Evolutionary conservation across 1,140 invertebrate species (phyloP).

Genomic region (Batillaria attramentaria): DNA sequence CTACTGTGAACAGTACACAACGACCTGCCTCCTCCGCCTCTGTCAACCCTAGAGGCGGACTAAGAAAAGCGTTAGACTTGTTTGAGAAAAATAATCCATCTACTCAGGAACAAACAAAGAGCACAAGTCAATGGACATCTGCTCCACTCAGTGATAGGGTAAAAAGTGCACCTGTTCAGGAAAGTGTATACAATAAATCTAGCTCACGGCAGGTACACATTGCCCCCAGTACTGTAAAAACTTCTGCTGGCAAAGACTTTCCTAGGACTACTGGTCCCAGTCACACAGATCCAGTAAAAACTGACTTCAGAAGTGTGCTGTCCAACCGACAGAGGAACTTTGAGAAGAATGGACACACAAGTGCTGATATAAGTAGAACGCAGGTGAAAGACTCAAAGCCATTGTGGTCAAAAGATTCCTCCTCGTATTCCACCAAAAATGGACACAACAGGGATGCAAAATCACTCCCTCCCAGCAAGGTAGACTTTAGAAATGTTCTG

Average conservation of each 20-base stretch:
- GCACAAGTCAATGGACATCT: neutral
- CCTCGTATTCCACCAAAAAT: neutral
- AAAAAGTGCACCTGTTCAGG: no score
- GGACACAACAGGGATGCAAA: neutral
- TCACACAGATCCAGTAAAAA: neutral
- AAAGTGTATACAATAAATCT: no score
- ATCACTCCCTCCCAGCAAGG: neutral
- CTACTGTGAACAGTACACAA: no score
- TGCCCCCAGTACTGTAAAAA: no score
- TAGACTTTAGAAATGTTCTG: constrained; percentile 20
- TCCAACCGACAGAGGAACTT: neutral
- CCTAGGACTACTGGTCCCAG: no score
- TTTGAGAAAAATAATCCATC: neutral
- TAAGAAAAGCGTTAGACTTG: no score
- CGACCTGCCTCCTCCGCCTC: neutral
- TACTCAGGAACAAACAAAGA: neutral
- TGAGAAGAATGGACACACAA: neutral
- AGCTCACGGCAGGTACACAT: no score
- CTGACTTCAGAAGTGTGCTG: constrained; percentile 25
- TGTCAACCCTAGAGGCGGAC: no score
- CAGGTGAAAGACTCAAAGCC: neutral
- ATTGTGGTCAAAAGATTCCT: neutral
- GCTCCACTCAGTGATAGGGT: no score
- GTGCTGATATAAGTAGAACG: neutral
- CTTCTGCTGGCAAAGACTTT: no score